Conservation (phyloP, 2,797 vertebrate genomes). For the Schizothorax lantsangensis region DNA sequence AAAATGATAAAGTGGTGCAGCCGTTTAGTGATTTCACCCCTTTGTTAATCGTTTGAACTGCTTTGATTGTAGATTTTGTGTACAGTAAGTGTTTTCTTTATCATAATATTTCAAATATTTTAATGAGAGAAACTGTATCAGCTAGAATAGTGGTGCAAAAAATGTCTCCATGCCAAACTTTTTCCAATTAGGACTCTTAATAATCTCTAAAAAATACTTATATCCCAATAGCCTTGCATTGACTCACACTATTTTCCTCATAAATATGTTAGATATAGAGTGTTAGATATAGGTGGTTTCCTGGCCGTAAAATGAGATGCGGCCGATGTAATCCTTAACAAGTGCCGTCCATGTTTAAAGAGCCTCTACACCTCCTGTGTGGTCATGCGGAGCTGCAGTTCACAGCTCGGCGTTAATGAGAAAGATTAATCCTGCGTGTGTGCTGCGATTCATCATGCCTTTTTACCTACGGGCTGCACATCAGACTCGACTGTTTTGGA, state of each 20-base stretch:
- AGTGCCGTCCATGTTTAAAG: constrained; percentile 36
- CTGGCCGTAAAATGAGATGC: constrained; percentile 16
- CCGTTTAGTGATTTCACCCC: background rate
- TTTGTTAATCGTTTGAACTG: background rate
- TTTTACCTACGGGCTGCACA: constrained; percentile 8
- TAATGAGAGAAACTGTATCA: constrained; percentile 5
- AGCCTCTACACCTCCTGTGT: constrained; percentile 21
- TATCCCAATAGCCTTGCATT: constrained; percentile 3
- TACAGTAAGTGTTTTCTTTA: constrained; percentile 1
- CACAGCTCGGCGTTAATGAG: constrained; percentile 36
- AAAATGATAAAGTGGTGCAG: background rate
- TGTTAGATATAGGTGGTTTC: constrained; percentile 18
- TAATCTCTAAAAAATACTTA: background rate
- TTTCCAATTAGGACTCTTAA: background rate
- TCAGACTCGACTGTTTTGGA: constrained; percentile 12
- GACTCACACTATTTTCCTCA: background rate
- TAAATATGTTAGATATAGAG: constrained; percentile 7
- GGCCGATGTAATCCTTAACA: constrained; percentile 31
- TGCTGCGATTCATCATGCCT: constrained; percentile 29
- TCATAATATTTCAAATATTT: background rate
- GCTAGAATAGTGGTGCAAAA: background rate
- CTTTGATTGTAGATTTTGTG: background rate
- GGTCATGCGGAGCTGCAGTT: constrained; percentile 22
- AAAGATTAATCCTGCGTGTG: constrained; percentile 38
- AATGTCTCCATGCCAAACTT: background rate